Conservation (phyloP, 2,113 vertebrate species). For the Hippocampus comes region DNA sequence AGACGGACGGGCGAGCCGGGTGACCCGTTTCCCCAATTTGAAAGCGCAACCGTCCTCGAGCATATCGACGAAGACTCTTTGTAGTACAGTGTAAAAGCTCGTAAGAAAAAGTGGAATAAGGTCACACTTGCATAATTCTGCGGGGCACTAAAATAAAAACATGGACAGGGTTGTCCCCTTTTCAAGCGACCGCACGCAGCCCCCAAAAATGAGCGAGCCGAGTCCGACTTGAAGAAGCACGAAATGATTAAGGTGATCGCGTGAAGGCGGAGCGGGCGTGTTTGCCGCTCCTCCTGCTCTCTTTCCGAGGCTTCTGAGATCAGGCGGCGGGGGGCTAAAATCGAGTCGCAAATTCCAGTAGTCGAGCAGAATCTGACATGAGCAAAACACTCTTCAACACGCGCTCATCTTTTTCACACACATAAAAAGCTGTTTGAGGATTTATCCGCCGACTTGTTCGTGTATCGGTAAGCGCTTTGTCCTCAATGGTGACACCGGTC, state of each 20-base stretch:
- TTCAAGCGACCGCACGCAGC: slow-evolving; percentile 35
- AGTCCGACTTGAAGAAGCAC: slow-evolving; percentile 29
- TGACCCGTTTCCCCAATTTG: slow-evolving; percentile 68
- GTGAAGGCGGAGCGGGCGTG: slow-evolving; percentile 49
- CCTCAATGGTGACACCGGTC: not conserved
- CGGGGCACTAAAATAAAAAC: slow-evolving; percentile 48
- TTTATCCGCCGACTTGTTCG: not conserved
- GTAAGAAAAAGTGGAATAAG: slow-evolving; percentile 66
- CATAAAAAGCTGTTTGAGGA: not conserved
- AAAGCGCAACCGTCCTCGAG: slow-evolving; percentile 49
- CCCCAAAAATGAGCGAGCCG: slow-evolving; percentile 11
- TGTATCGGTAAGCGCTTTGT: not conserved
- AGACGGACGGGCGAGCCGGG: slow-evolving; percentile 42
- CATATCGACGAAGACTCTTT: slow-evolving; percentile 57
- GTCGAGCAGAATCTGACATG: slow-evolving; percentile 67
- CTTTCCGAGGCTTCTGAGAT: slow-evolving; percentile 68
- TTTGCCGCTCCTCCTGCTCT: slow-evolving; percentile 57
- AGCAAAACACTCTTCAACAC: slow-evolving; percentile 39
- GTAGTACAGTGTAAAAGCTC: slow-evolving; percentile 69
- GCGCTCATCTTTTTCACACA: slow-evolving; percentile 9
- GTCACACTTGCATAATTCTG: slow-evolving; percentile 70
- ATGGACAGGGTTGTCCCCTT: slow-evolving; percentile 44
- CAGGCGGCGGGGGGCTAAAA: slow-evolving; percentile 73
- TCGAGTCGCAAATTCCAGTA: slow-evolving; percentile 68
- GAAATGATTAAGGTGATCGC: slow-evolving; percentile 45